Conservation (phyloP, 92 coral and sea anemone species). For the Actinostola sp. region DNA sequence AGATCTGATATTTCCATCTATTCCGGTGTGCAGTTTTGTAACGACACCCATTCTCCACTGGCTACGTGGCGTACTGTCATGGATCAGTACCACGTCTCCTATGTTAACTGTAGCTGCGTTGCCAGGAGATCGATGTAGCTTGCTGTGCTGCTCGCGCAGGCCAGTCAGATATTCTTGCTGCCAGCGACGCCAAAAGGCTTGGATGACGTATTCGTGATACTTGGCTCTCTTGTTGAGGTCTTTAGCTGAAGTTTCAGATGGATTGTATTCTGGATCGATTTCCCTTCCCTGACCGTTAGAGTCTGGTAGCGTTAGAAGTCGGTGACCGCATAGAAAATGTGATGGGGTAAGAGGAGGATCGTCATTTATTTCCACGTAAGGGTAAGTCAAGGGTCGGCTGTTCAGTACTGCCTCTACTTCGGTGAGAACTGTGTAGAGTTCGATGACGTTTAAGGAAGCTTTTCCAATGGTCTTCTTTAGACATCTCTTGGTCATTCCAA, state of each 20-base stretch:
- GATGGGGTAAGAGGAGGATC: constrained; percentile 30
- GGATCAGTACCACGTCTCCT: not conserved
- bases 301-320: constrained; percentile 25
- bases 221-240: constrained; percentile 32
- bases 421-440: constrained; percentile 36
- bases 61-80: constrained; percentile 3
- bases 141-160: no score
- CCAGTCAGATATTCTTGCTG: no score
- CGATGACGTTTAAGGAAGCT: constrained; percentile 43
- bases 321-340: constrained; percentile 19
- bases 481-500: constrained; percentile 44
- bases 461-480: constrained; percentile 50
- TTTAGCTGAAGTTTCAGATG: constrained; percentile 16
- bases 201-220: constrained; percentile 5
- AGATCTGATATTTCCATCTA: not conserved
- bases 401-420: constrained; percentile 48
- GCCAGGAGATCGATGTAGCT: no score
- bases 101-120: not conserved
- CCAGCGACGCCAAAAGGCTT: no score
- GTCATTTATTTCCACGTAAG: constrained; percentile 19
- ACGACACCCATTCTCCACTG: constrained; percentile 2
- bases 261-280: constrained; percentile 34
- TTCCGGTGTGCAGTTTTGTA: not conserved
- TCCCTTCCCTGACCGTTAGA: not conserved
- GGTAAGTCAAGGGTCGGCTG: constrained; percentile 37